Evolutionary conservation across 2,797 vertebrate species (phyloP), one percentile per base, ranked within the genome.

Genomic region (Manis crassicaudata): DNA sequence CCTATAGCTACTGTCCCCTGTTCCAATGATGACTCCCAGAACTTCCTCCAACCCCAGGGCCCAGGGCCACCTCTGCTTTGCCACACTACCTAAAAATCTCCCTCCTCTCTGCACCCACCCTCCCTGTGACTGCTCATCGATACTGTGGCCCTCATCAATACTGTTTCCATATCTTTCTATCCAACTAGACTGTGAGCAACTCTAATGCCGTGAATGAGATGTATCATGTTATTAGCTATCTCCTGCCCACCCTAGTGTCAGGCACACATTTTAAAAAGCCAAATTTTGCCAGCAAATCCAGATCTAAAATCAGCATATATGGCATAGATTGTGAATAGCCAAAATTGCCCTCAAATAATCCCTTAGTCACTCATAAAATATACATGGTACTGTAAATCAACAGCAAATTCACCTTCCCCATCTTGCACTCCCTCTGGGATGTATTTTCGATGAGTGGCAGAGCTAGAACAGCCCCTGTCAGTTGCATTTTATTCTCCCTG

Each of bases 291-390:
- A 63, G 62, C 27, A 35, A 85, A 70, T 92, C 90, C 82, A 46
- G 54, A 65, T 92, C 43, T 79, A 82, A 92, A 95, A 79, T 85
- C 46, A 84, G 82, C 37, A 68, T n/a, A 5, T 50, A 90, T 75
- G 68, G 79, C 23, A 73, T 40, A 90, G 67, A 86, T 75, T 56
- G 17, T 75, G 52, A 96, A 90, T 23, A 91, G 67, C 58, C 96
- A 95, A 46, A 75, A 46, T 87, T 63, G 29, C 37, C 76, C 37
- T 94, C 70, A 87, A 86, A 96, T 72, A 89, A 92, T 40, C 79
- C 60, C 62, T 95, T 32, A 43, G 21, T 60, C 70, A 73, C 52
- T 50, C 75, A 90, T 54, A 80, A 97, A 93, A 75, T 76, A 73
- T 20, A 72, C 90, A 52, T 2, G 58, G 43, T 14, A 77, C 89